These are phyloP conservation scores for Aleiodes leptofemur DNA, from an alignment of 2,888 invertebrate species.

Conservation along the genomic window DNA sequence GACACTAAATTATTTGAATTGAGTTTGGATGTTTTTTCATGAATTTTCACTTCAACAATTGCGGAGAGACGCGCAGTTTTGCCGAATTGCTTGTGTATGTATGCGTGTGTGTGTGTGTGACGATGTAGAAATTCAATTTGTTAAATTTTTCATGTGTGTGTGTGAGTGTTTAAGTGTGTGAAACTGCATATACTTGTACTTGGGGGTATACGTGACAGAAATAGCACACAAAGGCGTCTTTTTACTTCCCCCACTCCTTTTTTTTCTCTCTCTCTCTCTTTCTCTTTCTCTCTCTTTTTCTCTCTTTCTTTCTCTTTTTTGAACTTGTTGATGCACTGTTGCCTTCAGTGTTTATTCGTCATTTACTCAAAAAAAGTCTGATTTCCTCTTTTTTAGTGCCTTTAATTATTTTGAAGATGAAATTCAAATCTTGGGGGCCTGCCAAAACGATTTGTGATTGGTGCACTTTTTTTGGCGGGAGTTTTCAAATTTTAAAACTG, in stretches of 20 bases:
- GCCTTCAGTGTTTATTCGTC: not conserved
- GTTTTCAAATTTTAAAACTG: not conserved
- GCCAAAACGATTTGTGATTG: no score
- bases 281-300: conserved; percentile 8
- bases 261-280: not conserved
- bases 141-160: not conserved
- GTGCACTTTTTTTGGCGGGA: not conserved
- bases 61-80: conserved; percentile 4
- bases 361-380: not conserved
- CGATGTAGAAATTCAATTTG: conserved; percentile 5
- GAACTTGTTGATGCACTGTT: not conserved
- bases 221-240: conserved; percentile 42
- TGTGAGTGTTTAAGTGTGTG: not conserved
- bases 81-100: no score
- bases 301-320: not conserved
- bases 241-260: not conserved
- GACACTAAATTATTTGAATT: not conserved
- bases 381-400: no score
- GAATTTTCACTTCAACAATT: not conserved
- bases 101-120: not conserved
- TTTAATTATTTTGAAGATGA: no score
- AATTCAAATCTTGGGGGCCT: no score
- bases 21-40: not conserved
- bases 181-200: conserved; percentile 7
- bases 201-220: conserved; percentile 30